These are phyloP conservation scores for Didymodactylos carnosus DNA, from an alignment of 2,888 invertebrate species.

Conservation along the genomic window DNA sequence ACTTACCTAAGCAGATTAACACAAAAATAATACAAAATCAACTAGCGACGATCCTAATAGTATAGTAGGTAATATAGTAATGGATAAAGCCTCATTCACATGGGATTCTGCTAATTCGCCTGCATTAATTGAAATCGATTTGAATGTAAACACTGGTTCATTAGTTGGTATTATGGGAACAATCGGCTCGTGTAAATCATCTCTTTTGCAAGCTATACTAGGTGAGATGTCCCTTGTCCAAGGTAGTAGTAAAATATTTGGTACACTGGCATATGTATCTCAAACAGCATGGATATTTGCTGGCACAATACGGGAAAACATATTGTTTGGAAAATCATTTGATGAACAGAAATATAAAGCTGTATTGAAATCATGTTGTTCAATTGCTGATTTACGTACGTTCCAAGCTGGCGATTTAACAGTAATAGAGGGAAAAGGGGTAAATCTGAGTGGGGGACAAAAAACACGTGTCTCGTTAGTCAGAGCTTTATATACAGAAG, in stretches of 20 bases:
- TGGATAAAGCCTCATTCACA: neutral
- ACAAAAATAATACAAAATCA: too few relatives aligned
- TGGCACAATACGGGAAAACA: constrained; percentile 34
- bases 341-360: constrained; percentile 23
- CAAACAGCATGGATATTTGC: constrained; percentile 38
- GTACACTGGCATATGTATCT: constrained; percentile 27
- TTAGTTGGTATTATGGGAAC: constrained; percentile 45
- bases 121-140: constrained; percentile 26
- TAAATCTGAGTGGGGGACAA: constrained; percentile 36
- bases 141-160: constrained; percentile 30
- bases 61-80: neutral
- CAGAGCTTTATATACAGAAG: constrained; percentile 31
- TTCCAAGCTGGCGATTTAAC: constrained; percentile 40
- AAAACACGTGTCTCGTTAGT: constrained; percentile 35
- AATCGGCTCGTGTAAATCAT: constrained; percentile 42
- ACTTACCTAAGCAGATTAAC: neutral
- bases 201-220: constrained; percentile 61
- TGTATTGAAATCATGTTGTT: constrained; percentile 31
- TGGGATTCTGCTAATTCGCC: neutral
- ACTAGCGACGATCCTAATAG: too few relatives aligned
- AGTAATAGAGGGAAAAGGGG: constrained; percentile 42
- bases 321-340: constrained; percentile 36
- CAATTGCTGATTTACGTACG: constrained; percentile 38
- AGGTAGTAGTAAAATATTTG: constrained; percentile 18
- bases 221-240: constrained; percentile 58